phyloP scores from a whole-genome alignment of 92 coral and sea anemone genomes.

The Epizoanthus rinbou region DNA sequence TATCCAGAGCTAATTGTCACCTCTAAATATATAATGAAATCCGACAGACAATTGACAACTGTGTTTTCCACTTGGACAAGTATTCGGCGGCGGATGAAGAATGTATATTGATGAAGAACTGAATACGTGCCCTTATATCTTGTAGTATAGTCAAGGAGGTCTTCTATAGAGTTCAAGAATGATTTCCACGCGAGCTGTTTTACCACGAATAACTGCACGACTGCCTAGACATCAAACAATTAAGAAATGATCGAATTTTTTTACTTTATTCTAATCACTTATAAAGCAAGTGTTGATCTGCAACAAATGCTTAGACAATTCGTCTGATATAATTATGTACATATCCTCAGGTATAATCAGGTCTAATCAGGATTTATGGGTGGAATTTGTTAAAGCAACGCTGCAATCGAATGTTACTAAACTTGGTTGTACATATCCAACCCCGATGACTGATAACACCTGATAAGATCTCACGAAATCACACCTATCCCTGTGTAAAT shows the following conservation, averaged over 20 bases:
- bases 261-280: slow-evolving; percentile 13
- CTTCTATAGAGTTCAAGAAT: no score
- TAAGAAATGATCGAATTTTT: slow-evolving; percentile 6
- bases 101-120: not conserved
- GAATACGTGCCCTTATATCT: no score
- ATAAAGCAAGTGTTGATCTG: not conserved
- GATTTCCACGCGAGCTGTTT: not conserved
- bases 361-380: not conserved
- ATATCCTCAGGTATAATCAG: not conserved
- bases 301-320: not conserved
- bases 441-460: not conserved
- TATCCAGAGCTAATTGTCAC: not conserved
- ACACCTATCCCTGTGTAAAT: not conserved
- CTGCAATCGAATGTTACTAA: not conserved
- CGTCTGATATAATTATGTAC: slow-evolving; percentile 4
- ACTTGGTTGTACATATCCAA: not conserved
- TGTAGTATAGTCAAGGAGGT: no score
- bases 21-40: not conserved
- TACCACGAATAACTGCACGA: not conserved
- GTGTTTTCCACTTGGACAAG: not conserved
- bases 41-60: not conserved
- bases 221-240: slow-evolving; percentile 1
- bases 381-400: no score
- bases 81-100: slow-evolving; percentile 5
- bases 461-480: not conserved